A percentile compares a stretch with the other conserved stretches of the same genome.
These are phyloP conservation scores for Columbina picui DNA, from an alignment of 2,113 vertebrate species.

Conservation along the genomic window DNA sequence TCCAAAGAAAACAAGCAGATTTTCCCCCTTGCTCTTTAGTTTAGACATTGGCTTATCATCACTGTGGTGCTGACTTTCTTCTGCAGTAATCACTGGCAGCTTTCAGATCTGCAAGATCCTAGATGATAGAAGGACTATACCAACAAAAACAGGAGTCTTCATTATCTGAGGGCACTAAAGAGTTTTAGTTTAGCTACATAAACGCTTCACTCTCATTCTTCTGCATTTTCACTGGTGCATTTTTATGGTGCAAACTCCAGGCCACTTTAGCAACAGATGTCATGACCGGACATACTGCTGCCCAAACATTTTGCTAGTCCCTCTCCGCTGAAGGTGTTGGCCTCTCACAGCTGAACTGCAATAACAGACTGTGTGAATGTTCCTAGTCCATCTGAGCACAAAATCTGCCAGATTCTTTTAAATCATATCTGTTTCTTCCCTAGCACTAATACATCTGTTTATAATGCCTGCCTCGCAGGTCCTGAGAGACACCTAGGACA, in stretches of 20 bases:
- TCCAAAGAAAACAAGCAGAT: constrained; percentile 46
- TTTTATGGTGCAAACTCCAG: not conserved
- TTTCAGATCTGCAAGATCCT: not conserved
- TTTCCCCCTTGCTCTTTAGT: not conserved
- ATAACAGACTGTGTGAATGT: not conserved
- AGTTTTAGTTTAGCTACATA: not conserved
- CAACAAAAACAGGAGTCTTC: not conserved
- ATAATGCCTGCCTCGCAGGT: constrained; percentile 9
- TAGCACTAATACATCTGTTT: not conserved
- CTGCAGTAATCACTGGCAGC: not conserved
- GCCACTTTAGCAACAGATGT: constrained; percentile 9
- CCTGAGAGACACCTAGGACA: not conserved
- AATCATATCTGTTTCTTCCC: not conserved
- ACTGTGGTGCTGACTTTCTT: not conserved
- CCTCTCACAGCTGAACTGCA: constrained; percentile 51
- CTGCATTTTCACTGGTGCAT: not conserved
- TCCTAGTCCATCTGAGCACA: constrained; percentile 58
- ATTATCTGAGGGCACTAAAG: not conserved
- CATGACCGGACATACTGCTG: constrained; percentile 32
- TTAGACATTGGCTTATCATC: not conserved
- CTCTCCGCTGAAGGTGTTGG: not conserved
- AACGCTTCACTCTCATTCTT: not conserved
- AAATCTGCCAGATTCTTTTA: constrained; percentile 47
- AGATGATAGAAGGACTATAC: not conserved
- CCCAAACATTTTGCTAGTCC: constrained; percentile 28